These are phyloP conservation scores for Leucozona laternaria DNA, from an alignment of 2,888 invertebrate genomes.

Conservation along the genomic window DNA sequence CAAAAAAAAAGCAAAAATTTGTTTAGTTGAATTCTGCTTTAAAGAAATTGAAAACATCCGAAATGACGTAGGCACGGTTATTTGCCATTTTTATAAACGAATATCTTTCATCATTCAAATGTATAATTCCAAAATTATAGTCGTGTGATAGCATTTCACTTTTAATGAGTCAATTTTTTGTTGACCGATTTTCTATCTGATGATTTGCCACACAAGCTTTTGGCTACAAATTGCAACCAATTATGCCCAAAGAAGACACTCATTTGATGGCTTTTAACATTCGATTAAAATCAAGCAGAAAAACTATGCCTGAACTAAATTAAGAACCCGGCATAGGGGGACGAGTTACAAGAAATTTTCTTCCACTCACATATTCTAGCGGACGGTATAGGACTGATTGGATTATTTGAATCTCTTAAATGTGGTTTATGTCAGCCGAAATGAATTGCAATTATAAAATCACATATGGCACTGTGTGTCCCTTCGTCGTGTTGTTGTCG, in stretches of 20 bases:
- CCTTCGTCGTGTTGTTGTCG: constrained; percentile 24
- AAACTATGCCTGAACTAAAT: neutral
- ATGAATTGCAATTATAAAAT: constrained; percentile 54
- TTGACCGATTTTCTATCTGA: neutral
- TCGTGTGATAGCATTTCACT: neutral
- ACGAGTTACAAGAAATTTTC: neutral
- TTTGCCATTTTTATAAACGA: neutral
- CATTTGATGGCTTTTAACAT: neutral
- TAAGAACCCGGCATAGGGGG: neutral
- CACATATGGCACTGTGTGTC: constrained; percentile 1
- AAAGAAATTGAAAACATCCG: no score
- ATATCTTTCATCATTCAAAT: neutral
- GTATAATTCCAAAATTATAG: neutral
- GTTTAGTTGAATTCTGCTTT: no score
- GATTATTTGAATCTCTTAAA: constrained; percentile 13
- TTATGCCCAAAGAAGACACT: neutral
- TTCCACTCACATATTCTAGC: neutral
- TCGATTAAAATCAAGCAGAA: constrained; percentile 10
- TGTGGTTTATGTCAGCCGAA: constrained; percentile 50
- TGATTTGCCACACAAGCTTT: neutral
- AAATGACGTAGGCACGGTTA: no score
- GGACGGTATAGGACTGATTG: neutral
- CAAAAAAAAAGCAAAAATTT: no score
- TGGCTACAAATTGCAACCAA: neutral
- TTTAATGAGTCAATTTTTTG: neutral